Evolutionary conservation across 2,888 invertebrate species (phyloP).

Genomic region (Leptopilina drosophilae): DNA sequence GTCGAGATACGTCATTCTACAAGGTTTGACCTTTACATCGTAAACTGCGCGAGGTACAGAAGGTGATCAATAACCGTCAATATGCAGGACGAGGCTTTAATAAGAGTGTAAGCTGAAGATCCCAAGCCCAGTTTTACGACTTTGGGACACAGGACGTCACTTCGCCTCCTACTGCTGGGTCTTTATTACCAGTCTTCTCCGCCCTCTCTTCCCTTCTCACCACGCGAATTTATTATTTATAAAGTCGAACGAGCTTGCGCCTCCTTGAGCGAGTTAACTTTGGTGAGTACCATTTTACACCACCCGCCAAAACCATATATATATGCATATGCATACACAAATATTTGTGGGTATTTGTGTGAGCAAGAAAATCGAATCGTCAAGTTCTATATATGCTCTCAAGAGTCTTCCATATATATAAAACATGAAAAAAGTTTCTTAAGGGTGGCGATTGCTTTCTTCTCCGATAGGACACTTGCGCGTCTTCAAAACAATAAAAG

Average conservation of each 20-base stretch:
- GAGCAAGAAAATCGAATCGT: slow-evolving; percentile 31
- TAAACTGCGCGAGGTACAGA: slow-evolving; percentile 58
- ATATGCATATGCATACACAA: too few relatives aligned
- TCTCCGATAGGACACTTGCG: slow-evolving; percentile 27
- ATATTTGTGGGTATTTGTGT: neutral
- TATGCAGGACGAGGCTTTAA: slow-evolving; percentile 72
- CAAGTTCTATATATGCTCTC: slow-evolving; percentile 20
- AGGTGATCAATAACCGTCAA: slow-evolving; percentile 73
- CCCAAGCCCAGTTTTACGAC: slow-evolving; percentile 72
- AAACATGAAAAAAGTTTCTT: slow-evolving; percentile 36
- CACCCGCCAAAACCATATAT: slow-evolving; percentile 41
- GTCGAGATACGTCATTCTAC: slow-evolving; percentile 29
- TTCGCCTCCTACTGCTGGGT: slow-evolving; percentile 68
- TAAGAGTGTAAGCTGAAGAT: slow-evolving; percentile 70
- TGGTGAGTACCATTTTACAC: slow-evolving; percentile 57
- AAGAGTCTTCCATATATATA: slow-evolving; percentile 13
- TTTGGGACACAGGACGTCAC: slow-evolving; percentile 75
- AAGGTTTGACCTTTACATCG: slow-evolving; percentile 53
- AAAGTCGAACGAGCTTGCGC: slow-evolving; percentile 67
- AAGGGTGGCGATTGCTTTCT: slow-evolving; percentile 19
- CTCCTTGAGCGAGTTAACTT: slow-evolving; percentile 61
- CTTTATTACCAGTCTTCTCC: slow-evolving; percentile 70
- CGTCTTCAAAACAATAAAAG: neutral
- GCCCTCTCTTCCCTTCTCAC: slow-evolving; percentile 58
- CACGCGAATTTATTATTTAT: slow-evolving; percentile 74